A percentile compares a stretch with the other conserved stretches of the same genome.
Evolutionary conservation across 1,140 invertebrate species (phyloP).

Genomic region (Drosophila teissieri): DNA sequence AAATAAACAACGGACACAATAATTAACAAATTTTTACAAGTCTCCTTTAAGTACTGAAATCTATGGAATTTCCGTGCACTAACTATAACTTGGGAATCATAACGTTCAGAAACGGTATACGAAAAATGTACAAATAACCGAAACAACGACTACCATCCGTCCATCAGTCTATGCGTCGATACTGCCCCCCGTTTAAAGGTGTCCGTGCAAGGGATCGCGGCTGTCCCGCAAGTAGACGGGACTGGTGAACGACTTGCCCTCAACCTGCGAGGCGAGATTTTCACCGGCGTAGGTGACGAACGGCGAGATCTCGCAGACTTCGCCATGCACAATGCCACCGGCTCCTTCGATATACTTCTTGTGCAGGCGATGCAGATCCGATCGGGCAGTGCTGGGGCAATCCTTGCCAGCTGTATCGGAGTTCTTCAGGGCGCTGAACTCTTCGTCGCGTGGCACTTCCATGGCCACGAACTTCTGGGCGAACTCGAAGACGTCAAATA

Average conservation of each 20-base stretch:
- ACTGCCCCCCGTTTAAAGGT: conserved; percentile 47
- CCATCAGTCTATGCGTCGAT: conserved; percentile 60
- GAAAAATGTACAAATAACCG: conserved; percentile 35
- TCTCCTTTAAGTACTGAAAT: conserved; percentile 68
- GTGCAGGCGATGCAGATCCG: conserved; percentile 93
- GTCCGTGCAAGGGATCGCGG: conserved; percentile 69
- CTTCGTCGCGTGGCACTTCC: conserved; percentile 96
- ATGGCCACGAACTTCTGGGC: conserved; percentile 95
- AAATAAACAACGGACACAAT: conserved; percentile 39
- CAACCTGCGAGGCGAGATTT: conserved; percentile 88
- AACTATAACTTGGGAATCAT: conserved; percentile 24
- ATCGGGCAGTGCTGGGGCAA: conserved; percentile 93
- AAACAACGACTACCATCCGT: conserved; percentile 47
- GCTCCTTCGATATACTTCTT: conserved; percentile 92
- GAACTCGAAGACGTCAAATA: conserved; percentile 99
- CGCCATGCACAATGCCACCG: conserved; percentile 90
- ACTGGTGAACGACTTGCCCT: conserved; percentile 89
- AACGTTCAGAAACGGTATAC: conserved; percentile 25
- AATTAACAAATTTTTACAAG: conserved; percentile 32
- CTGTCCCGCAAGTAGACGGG: conserved; percentile 86
- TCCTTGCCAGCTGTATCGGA: conserved; percentile 94
- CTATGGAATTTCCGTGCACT: conserved; percentile 50
- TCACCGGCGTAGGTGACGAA: conserved; percentile 96
- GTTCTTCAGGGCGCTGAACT: conserved; percentile 99
- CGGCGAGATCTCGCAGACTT: conserved; percentile 96